These are phyloP conservation scores for Anas platyrhynchos DNA, from an alignment of 2,113 vertebrate species.

Conservation along the genomic window DNA sequence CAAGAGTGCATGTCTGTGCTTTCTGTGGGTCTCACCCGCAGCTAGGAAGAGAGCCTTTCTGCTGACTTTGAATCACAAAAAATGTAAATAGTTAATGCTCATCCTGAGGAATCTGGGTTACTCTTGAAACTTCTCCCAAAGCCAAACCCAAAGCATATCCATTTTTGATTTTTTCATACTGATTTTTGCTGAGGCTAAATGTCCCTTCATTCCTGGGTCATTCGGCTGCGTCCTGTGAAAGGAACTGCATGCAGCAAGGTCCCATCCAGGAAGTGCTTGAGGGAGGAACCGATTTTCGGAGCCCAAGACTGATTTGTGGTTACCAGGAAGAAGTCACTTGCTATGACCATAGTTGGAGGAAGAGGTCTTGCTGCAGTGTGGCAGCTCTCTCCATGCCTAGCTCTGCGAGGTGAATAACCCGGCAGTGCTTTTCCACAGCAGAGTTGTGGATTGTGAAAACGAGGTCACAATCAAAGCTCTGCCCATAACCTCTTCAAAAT, in stretches of 20 bases:
- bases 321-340: background rate
- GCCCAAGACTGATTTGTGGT: rapidly evolving
- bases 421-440: background rate
- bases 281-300: background rate
- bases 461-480: background rate
- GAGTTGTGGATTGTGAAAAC: background rate
- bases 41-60: background rate
- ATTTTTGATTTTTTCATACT: background rate
- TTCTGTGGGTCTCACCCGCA: background rate
- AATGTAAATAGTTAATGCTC: background rate
- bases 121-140: background rate
- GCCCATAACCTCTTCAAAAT: background rate
- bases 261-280: background rate
- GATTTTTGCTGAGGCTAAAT: background rate
- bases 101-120: background rate
- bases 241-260: background rate
- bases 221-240: background rate
- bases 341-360: background rate
- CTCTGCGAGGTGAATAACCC: background rate
- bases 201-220: background rate
- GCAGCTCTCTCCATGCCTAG: background rate
- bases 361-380: background rate
- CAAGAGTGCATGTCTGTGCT: background rate
- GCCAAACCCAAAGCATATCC: background rate
- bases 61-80: background rate